Evolutionary conservation across 1,140 invertebrate species (phyloP).

Genomic region (Drosophila simulans): DNA sequence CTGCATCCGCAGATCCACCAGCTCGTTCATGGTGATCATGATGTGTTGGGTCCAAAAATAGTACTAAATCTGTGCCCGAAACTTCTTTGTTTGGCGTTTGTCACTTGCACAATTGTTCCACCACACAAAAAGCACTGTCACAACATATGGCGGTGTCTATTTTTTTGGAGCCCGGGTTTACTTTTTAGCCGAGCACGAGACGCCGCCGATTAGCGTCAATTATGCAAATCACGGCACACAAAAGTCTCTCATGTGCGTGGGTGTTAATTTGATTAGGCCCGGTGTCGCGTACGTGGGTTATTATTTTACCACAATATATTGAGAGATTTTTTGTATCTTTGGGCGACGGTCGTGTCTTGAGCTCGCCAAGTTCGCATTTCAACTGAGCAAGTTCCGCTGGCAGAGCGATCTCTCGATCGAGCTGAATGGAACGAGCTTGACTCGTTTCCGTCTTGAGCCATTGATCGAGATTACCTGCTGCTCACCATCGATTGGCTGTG

Average conservation of each 20-base stretch:
- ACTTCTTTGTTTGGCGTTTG: conserved; percentile 33
- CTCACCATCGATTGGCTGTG: conserved; percentile 38
- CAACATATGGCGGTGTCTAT: conserved; percentile 33
- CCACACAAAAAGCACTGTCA: conserved; percentile 29
- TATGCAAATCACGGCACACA: conserved; percentile 69
- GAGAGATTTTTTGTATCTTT: conserved; percentile 3
- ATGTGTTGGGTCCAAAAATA: neutral
- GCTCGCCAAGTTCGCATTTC: conserved; percentile 76
- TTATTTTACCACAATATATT: conserved; percentile 3
- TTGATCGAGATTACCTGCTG: conserved; percentile 72
- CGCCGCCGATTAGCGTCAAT: conserved; percentile 73
- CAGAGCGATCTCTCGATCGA: conserved; percentile 53
- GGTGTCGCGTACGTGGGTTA: conserved; percentile 42
- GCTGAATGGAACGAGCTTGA: conserved; percentile 69
- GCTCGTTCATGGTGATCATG: conserved; percentile 83
- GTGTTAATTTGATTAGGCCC: conserved; percentile 79
- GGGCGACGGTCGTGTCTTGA: conserved; percentile 70
- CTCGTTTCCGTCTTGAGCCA: conserved; percentile 63
- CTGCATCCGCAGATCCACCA: conserved; percentile 83
- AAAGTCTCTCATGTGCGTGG: conserved; percentile 65
- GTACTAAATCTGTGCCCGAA: neutral
- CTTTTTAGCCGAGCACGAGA: conserved; percentile 60
- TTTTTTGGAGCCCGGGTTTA: conserved; percentile 19
- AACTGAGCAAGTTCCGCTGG: conserved; percentile 71
- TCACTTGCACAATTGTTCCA: conserved; percentile 67